Base-by-base conservation (phyloP, 92 coral and sea anemone species). In the Desmophyllum pertusum region DNA sequence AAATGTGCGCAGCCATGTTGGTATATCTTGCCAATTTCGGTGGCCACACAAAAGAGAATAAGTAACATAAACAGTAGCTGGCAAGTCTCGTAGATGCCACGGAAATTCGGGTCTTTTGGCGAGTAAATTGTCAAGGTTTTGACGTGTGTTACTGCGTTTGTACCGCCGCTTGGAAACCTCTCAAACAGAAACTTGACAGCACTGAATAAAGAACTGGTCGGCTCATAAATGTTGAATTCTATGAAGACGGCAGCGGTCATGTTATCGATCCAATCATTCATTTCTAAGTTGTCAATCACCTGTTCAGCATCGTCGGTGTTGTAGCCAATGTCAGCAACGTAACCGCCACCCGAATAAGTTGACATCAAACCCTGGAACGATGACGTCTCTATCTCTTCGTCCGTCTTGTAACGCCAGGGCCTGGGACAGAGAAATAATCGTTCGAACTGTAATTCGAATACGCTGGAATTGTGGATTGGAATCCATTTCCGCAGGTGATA, bases 321-420 rank as follows among this genome's bases (percentile, higher is more conserved):
- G 86, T 94, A 94, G 33, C 98, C 98, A 36, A 94, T 85, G 69
- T 92, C 98, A 11, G 98, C 98, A 42, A 94, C 83, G 73, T 67
- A 92, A 18, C 98, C 98, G 21, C 98, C 95, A 13, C 98, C 98
- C 10, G 91, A 94, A 76, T 94, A 94, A 1, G 89, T 13, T 29
- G 87, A 53, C 37, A 27, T 75, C 36, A 76, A 67, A 3, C 95
- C 91, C 65, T 86, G 86, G 61, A 83, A 94, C 31, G 88, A 80
- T 19, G 89, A 77, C 9, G 93, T 83, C 10, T 78, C 76, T 4
- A 94, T 42, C 31, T 75, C 70, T 59, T 84, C 53, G 43, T 87
- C 88, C 9, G 90, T 77, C 62, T 83, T 71, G 74, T 89, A 94
- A 23, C 98, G 92, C 98, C 98, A 94, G 6, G 98, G 93, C 41